A percentile compares a stretch with the other conserved stretches of the same genome.
Evolutionary conservation across 2,888 invertebrate genomes (phyloP).

Genomic region (Muschampia plurimacula): DNA sequence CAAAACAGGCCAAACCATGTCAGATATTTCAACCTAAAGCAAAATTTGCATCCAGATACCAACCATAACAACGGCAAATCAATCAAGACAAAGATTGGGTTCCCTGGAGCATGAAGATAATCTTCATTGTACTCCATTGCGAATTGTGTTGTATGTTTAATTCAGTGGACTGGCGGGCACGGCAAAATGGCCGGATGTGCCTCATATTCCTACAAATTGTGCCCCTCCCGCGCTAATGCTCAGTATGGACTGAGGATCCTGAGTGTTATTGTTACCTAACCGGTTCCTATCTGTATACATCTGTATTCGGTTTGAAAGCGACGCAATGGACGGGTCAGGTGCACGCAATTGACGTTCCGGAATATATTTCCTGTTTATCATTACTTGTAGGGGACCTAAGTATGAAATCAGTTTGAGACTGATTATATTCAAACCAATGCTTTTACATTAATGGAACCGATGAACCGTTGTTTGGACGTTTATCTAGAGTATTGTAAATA

Average conservation of each 20-base stretch:
- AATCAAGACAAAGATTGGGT: conserved; percentile 23
- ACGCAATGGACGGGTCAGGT: conserved; percentile 21
- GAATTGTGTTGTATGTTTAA: conserved; percentile 5
- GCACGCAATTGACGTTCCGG: conserved; percentile 27
- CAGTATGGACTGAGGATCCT: conserved; percentile 34
- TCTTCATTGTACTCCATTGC: conserved; percentile 3
- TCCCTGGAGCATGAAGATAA: conserved; percentile 33
- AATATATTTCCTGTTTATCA: conserved; percentile 19
- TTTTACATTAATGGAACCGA: background rate
- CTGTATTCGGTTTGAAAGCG: conserved; percentile 16
- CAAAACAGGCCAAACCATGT: background rate
- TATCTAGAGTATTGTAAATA: too few species aligned
- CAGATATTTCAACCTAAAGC: background rate
- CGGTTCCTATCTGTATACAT: conserved; percentile 26
- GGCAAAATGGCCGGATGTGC: conserved; percentile 61
- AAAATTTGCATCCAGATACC: background rate
- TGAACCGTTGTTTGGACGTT: too few species aligned
- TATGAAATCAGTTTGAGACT: background rate
- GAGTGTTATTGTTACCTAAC: conserved; percentile 42
- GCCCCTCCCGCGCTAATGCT: conserved; percentile 49
- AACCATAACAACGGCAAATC: background rate
- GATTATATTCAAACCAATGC: background rate
- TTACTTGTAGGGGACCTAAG: background rate
- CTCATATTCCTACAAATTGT: conserved; percentile 55
- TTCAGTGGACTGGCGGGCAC: conserved; percentile 29